Evolutionary conservation across 2,888 invertebrate species (phyloP).

Genomic region (Rutpela maculata): DNA sequence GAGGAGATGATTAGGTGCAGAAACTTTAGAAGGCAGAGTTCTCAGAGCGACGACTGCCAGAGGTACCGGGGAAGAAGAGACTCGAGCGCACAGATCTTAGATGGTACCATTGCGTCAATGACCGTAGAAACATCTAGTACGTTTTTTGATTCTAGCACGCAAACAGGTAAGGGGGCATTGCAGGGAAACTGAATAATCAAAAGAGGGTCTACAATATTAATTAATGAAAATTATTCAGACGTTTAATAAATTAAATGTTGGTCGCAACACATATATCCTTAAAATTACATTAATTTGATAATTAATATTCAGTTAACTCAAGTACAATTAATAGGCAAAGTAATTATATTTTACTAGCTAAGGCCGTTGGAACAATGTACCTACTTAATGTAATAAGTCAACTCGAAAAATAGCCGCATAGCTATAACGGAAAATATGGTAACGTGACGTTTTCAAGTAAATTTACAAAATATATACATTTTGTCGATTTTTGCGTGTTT

Average conservation of each 20-base stretch:
- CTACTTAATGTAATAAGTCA: no score
- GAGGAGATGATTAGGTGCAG: constrained; percentile 94
- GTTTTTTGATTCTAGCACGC: constrained; percentile 94
- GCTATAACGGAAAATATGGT: no score
- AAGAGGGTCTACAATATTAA: neutral
- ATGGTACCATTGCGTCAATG: constrained; percentile 94
- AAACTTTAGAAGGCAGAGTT: constrained; percentile 86
- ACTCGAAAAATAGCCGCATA: no score
- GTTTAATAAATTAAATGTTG: no score
- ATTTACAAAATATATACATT: no score
- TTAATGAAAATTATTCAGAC: neutral
- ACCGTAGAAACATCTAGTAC: constrained; percentile 95
- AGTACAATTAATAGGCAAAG: no score
- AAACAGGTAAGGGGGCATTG: constrained; percentile 84
- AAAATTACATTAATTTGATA: neutral
- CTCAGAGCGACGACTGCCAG: constrained; percentile 83
- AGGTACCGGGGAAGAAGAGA: constrained; percentile 84
- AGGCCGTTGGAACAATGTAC: no score
- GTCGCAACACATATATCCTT: neutral
- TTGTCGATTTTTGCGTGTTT: no score
- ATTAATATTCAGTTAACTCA: neutral
- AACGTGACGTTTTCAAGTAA: no score
- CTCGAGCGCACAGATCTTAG: constrained; percentile 92
- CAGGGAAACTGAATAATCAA: constrained; percentile 36
- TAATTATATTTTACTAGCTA: no score